phyloP scores from a whole-genome alignment of 2,797 vertebrate species.

The Iguana delicatissima region DNA sequence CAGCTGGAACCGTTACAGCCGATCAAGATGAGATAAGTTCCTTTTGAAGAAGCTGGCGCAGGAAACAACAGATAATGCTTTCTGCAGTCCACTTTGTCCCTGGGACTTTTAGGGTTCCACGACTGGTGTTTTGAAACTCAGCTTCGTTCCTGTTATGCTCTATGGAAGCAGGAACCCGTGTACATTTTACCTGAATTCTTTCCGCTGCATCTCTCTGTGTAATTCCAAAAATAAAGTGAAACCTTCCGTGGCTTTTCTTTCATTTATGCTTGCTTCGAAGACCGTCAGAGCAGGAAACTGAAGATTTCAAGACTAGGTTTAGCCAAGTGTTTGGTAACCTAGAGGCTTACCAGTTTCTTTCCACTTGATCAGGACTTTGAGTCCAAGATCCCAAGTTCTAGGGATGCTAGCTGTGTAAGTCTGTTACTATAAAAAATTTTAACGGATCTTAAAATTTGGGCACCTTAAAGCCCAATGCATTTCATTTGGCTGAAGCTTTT shows the following conservation, averaged over 20 bases:
- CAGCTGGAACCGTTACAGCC: background rate
- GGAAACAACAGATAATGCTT: background rate
- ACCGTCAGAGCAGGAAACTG: background rate
- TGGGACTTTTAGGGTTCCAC: background rate
- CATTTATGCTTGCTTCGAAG: background rate
- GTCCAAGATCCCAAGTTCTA: background rate
- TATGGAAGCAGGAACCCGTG: background rate
- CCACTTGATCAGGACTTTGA: background rate
- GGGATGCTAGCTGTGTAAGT: background rate
- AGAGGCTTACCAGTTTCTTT: background rate
- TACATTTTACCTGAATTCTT: background rate
- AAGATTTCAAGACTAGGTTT: background rate
- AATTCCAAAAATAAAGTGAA: slow-evolving; percentile 31
- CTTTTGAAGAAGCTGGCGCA: background rate
- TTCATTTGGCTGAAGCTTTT: background rate
- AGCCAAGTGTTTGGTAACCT: background rate
- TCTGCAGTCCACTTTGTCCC: background rate
- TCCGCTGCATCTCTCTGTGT: background rate
- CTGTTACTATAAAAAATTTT: background rate
- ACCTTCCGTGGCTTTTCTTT: background rate
- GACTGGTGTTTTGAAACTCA: background rate
- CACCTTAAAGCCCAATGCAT: background rate
- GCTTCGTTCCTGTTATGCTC: background rate
- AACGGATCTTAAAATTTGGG: background rate
- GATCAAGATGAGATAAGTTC: background rate